These are phyloP conservation scores for Myopa testacea DNA, from an alignment of 2,888 invertebrate genomes.

Conservation along the genomic window DNA sequence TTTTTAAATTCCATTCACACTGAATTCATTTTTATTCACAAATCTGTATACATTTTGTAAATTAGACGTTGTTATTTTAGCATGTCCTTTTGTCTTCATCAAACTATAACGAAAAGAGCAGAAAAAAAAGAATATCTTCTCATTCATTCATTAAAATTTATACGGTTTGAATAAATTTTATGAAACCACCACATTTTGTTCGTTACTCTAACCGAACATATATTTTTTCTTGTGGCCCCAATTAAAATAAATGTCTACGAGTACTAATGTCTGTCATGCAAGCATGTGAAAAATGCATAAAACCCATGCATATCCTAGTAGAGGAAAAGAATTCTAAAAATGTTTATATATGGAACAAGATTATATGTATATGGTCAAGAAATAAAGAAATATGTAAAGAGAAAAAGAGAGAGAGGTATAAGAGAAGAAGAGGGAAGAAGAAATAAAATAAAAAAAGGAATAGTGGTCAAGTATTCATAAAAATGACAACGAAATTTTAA, in stretches of 20 bases:
- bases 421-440: background rate
- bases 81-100: background rate
- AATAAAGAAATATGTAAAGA: background rate
- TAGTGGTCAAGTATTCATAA: background rate
- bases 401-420: background rate
- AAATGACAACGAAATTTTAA: background rate
- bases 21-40: too few species aligned
- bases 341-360: background rate
- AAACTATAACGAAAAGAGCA: background rate
- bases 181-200: background rate
- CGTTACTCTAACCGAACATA: background rate
- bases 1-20: too few species aligned
- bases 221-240: background rate
- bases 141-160: slow-evolving; percentile 2
- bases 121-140: background rate
- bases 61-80: too few species aligned
- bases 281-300: background rate
- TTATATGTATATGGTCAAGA: background rate
- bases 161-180: background rate
- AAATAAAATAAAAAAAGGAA: too few species aligned
- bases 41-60: too few species aligned
- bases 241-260: slow-evolving; percentile 14
- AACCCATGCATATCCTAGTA: background rate
- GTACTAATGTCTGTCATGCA: background rate
- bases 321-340: background rate